A percentile compares a stretch with the other conserved stretches of the same genome.
Conservation (phyloP, 2,113 vertebrate genomes). For the Nyctibius bracteatus region DNA sequence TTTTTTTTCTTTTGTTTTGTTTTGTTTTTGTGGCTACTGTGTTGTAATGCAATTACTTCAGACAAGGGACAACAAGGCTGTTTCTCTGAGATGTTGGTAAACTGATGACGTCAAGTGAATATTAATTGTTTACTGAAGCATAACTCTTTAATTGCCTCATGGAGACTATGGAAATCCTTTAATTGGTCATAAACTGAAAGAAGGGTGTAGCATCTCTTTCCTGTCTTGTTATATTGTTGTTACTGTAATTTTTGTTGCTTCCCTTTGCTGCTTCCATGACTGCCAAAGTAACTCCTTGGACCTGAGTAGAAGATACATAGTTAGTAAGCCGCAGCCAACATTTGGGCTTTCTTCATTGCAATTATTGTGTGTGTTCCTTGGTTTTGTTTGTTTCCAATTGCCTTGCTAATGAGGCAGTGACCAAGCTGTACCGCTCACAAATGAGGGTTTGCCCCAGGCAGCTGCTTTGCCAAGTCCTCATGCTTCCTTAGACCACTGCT, state of each 20-base stretch:
- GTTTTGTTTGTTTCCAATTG: neutral
- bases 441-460: neutral
- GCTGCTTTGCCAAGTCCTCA: neutral
- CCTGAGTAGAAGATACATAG: neutral
- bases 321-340: neutral
- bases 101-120: conserved; percentile 58
- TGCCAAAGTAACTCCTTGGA: neutral
- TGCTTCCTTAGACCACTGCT: neutral
- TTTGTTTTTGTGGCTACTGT: neutral
- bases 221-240: neutral
- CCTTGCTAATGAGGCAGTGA: neutral
- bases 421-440: neutral
- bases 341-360: neutral
- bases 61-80: neutral
- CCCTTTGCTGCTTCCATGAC: neutral
- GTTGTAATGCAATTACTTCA: conserved; percentile 29
- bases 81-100: conserved; percentile 33
- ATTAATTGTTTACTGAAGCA: conserved; percentile 53
- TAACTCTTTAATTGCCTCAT: conserved; percentile 59
- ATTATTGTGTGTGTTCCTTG: neutral
- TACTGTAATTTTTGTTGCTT: neutral
- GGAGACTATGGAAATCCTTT: neutral
- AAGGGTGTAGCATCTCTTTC: neutral
- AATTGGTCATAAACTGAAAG: neutral
- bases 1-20: neutral